Evolutionary conservation across 1,140 invertebrate genomes (phyloP), one percentile per base, ranked within the genome.

Genomic region (Carcinoscorpius rotundicauda): DNA sequence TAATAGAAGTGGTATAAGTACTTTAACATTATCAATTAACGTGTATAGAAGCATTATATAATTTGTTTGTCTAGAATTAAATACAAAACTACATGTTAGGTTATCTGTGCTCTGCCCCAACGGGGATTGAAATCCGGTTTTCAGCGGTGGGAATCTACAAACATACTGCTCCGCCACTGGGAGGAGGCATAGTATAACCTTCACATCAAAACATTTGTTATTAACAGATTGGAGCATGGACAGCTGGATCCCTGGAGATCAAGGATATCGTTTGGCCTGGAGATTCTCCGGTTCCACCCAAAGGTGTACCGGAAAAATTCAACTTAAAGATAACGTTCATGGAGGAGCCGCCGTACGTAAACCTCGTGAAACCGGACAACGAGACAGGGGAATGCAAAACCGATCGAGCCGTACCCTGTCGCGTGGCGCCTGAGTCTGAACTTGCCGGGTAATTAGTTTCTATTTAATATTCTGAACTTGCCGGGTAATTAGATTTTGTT

Each of bases 261-360:
- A 92, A 96, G 75, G 96, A 98, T 75, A 97, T 99, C 64, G 91
- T 96, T 4, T 99, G 97, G 97, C 97, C 96, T 1, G 96, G 94
- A 4, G 91, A 92, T 70, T 85, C 87, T 65, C 91, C 96, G 72
- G 93, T 90, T 49, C 95, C 96, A 9, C 96, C 96, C 0, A 88
- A 94, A 75, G 95, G 95, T 52, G 92, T 94, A 6, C 95, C 96
- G 0, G 93, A 97, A 75, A 97, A 95, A 77, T 97, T 96, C 77
- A 88, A 95, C 78, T 82, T 99, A 73, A 88, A 88, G 76, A 93
- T 99, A 61, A 92, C 93, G 29, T 98, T 97, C 75, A 79, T 98
- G 64, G 90, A 97, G 76, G 95, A 98, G 77, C 86, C 91, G 49
- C 95, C 96, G 5, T 99, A 97, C 78, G 94, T 99, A 66, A 92